Conservation (phyloP, 2,888 invertebrate genomes). For the Rhagonycha lutea region DNA sequence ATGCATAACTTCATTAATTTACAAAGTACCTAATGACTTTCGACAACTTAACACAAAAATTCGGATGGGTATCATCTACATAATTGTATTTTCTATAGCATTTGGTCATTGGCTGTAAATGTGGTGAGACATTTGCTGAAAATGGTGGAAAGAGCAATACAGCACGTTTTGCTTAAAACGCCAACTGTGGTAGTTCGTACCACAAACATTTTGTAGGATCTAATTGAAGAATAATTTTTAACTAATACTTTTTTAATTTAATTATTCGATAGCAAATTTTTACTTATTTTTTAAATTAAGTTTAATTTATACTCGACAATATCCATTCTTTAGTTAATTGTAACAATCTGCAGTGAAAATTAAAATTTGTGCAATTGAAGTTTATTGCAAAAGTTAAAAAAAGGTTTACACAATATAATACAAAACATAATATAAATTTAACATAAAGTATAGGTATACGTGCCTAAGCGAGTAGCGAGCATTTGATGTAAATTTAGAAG, state of each 20-base stretch:
- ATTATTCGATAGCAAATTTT: neutral
- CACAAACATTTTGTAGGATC: constrained; percentile 25
- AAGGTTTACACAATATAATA: neutral
- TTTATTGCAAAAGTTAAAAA: no score
- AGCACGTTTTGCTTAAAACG: constrained; percentile 38
- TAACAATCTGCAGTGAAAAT: neutral
- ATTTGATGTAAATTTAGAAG: neutral
- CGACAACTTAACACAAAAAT: constrained; percentile 6
- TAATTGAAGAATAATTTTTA: constrained; percentile 40
- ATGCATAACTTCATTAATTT: neutral
- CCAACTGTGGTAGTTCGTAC: constrained; percentile 37
- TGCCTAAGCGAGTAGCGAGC: neutral
- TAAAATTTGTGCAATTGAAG: neutral
- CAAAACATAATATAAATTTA: neutral
- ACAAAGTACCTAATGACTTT: neutral
- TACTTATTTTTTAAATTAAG: neutral
- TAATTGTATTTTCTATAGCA: constrained; percentile 36
- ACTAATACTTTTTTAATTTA: constrained; percentile 3
- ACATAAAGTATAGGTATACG: neutral
- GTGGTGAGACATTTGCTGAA: constrained; percentile 40
- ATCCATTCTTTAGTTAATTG: neutral
- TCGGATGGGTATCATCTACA: constrained; percentile 22
- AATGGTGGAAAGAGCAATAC: constrained; percentile 40
- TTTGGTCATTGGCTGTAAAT: constrained; percentile 37
- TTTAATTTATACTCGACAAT: neutral